Evolutionary conservation across 2,113 vertebrate species (phyloP), one percentile per base, ranked within the genome.

Genomic region (Amblyopsis rosae): DNA sequence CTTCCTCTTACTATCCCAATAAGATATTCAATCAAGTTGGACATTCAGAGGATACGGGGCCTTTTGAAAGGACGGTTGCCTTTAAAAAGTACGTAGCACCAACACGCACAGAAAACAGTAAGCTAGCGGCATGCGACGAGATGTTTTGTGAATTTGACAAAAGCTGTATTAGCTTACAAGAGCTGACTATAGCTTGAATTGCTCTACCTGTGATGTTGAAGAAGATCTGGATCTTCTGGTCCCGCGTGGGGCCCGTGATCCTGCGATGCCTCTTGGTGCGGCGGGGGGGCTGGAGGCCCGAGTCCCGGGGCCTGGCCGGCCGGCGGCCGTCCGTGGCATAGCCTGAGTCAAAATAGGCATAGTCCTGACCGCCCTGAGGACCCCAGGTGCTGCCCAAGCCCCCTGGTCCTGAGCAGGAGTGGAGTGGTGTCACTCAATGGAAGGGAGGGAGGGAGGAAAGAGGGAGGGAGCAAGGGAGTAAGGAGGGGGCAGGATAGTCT

Each of bases 171-270:
- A 26, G 26, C 26, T 26, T 26, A 26, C 26, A 26, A 26, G 2
- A 26, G 26, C 26, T 26, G 1, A 26, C 33, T 55, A 19, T 10
- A 15, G 6, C 56, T 53, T 53, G 17, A 26, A 6, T 9, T 55
- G 33, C 35, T 35, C 50, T 88, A 99, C 98, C 98, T 86, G 96
- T 96, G 86, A 99, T 98, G 79, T 99, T 98, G 90, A 99, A 99
- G 87, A 94, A 92, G 75, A 98, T 94, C 87, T 96, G 96, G 79
- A 99, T 97, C 93, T 99, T 98, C 73, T 98, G 96, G 82, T 98
- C 95, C 7, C 93, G 89, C 67, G 92, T 91, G 8, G 94, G 92
- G 15, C 91, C 75, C 12, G 45, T 89, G 67, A 91, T 79, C 70
- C 91, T 93, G 15, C 91, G 86, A 79, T 96, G 94, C 69, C 95